phyloP scores from a whole-genome alignment of 2,888 invertebrate species.

The Agapostemon virescens region DNA sequence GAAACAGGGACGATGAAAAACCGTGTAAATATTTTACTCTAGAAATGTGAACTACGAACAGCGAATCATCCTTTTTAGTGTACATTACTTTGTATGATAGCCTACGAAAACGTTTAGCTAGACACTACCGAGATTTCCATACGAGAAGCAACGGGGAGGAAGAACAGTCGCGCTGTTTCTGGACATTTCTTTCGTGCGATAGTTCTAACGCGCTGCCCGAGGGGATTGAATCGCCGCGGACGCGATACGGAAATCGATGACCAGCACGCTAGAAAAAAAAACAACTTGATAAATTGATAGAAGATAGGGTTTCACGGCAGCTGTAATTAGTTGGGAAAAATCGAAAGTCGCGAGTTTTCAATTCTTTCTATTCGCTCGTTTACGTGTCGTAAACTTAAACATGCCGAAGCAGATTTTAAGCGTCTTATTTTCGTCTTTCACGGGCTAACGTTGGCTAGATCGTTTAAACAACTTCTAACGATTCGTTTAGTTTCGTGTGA shows the following conservation, averaged over 20 bases:
- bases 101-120: slow-evolving; percentile 56
- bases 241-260: slow-evolving; percentile 19
- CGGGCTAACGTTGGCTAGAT: background rate
- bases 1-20: background rate
- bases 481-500: background rate
- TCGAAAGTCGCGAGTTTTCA: background rate
- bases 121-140: slow-evolving; percentile 53
- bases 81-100: slow-evolving; percentile 57
- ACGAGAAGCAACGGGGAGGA: slow-evolving; percentile 21
- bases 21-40: slow-evolving; percentile 56
- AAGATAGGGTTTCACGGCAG: background rate
- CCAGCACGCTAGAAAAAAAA: too few species aligned
- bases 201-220: slow-evolving; percentile 33
- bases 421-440: too few species aligned
- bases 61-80: slow-evolving; percentile 55
- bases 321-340: background rate
- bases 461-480: background rate
- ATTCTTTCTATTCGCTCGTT: background rate
- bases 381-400: background rate
- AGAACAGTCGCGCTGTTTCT: slow-evolving; percentile 26
- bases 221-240: slow-evolving; percentile 18
- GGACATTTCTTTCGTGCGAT: slow-evolving; percentile 8
- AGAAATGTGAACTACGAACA: slow-evolving; percentile 49
- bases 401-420: background rate
- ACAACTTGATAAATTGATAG: background rate